Conservation (phyloP, 2,888 invertebrate genomes). For the Brachypalpus laphriformis region DNA sequence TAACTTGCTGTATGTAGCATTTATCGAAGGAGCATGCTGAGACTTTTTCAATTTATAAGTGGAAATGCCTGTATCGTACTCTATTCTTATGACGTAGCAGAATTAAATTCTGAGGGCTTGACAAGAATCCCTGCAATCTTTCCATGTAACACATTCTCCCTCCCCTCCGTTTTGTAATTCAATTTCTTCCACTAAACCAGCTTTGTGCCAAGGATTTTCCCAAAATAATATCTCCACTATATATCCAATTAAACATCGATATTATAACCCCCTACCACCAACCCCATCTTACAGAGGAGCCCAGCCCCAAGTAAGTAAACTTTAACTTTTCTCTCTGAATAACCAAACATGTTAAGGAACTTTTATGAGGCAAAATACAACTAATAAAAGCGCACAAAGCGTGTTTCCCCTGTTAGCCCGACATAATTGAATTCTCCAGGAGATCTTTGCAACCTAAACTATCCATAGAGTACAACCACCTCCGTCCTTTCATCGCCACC, state of each 20-base stretch:
- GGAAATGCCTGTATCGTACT: too few species aligned
- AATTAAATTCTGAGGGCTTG: too few species aligned
- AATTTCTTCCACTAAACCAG: background rate
- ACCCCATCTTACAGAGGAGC: background rate
- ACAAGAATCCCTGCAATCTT: background rate
- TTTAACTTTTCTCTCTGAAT: constrained; percentile 58
- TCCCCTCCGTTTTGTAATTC: background rate
- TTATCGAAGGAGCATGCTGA: too few species aligned
- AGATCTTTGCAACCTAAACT: constrained; percentile 50
- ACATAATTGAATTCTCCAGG: constrained; percentile 70
- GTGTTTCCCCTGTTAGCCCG: constrained; percentile 61
- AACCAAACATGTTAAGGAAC: constrained; percentile 51
- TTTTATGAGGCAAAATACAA: constrained; percentile 62
- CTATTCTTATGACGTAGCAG: too few species aligned
- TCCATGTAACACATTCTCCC: background rate
- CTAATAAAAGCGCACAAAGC: constrained; percentile 69
- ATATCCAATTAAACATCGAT: constrained; percentile 54
- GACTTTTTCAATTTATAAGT: too few species aligned
- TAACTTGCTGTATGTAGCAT: too few species aligned
- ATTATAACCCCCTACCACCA: constrained; percentile 15
- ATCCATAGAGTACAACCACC: constrained; percentile 6
- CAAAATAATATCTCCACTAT: constrained; percentile 11
- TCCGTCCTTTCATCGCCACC: background rate
- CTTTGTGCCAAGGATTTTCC: background rate
- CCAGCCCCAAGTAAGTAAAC: constrained; percentile 26